Conservation (phyloP, 2,888 invertebrate genomes). For the Erynnis tages region DNA sequence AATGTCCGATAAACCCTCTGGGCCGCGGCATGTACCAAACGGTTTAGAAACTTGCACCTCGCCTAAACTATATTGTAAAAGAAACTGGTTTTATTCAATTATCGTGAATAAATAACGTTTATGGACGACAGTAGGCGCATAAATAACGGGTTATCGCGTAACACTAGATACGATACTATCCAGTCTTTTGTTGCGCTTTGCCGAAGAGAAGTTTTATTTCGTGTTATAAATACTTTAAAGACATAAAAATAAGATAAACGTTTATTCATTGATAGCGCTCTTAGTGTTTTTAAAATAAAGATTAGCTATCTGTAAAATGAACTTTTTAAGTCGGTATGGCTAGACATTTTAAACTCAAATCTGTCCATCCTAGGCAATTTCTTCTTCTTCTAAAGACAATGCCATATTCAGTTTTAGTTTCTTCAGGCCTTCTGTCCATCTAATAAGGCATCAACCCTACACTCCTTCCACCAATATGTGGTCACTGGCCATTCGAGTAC, state of each 20-base stretch:
- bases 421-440: too few species aligned
- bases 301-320: too few species aligned
- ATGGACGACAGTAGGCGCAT: slow-evolving; percentile 13
- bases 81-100: slow-evolving; percentile 24
- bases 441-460: too few species aligned
- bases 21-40: not conserved
- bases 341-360: too few species aligned
- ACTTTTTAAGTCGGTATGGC: too few species aligned
- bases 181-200: slow-evolving; percentile 1
- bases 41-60: slow-evolving; percentile 19
- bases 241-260: not conserved
- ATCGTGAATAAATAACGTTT: slow-evolving; percentile 21
- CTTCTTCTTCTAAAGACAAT: too few species aligned
- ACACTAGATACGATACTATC: slow-evolving; percentile 5
- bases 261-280: not conserved
- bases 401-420: too few species aligned
- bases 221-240: not conserved
- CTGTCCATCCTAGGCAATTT: too few species aligned
- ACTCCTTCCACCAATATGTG: too few species aligned
- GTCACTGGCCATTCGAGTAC: too few species aligned
- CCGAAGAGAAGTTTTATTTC: not conserved
- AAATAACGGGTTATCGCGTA: slow-evolving; percentile 11
- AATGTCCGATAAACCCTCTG: not conserved
- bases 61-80: slow-evolving; percentile 23
- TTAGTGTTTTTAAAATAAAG: too few species aligned